Evolutionary conservation across 1,140 invertebrate genomes (phyloP).

Genomic region (Gonatopus flavifemur): DNA sequence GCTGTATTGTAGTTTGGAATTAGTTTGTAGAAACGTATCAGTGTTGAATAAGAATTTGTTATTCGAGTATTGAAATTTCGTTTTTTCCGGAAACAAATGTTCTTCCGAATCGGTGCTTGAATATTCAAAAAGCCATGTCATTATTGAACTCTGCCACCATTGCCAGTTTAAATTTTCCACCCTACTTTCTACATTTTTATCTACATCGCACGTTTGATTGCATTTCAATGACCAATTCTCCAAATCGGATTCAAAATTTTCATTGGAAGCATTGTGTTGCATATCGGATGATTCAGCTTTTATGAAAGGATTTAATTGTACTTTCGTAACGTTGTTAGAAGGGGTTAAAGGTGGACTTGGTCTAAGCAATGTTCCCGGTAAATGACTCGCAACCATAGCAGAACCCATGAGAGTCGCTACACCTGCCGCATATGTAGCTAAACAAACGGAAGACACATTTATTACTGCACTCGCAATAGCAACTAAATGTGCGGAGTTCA

Average conservation of each 20-base stretch:
- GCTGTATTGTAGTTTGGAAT: conserved; percentile 15
- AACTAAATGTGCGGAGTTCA: conserved; percentile 58
- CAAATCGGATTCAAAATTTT: conserved; percentile 12
- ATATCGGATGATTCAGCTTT: not conserved
- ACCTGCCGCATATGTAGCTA: conserved; percentile 72
- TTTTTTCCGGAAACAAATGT: conserved; percentile 6
- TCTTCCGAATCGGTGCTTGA: conserved; percentile 27
- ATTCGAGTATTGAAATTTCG: conserved; percentile 16
- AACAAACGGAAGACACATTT: conserved; percentile 66
- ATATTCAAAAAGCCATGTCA: conserved; percentile 54
- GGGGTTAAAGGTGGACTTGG: conserved; percentile 15
- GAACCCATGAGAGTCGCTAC: conserved; percentile 73
- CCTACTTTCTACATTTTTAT: not conserved
- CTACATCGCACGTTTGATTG: conserved; percentile 15
- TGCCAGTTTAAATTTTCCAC: conserved; percentile 39
- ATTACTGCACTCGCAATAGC: conserved; percentile 61
- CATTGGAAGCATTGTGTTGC: not conserved
- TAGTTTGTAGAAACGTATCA: conserved; percentile 4
- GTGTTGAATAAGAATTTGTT: conserved; percentile 14
- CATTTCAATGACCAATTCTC: conserved; percentile 1
- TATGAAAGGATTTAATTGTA: conserved; percentile 13
- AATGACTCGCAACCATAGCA: conserved; percentile 64
- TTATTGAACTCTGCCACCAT: conserved; percentile 56
- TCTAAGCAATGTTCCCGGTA: conserved; percentile 53
- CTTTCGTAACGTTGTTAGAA: conserved; percentile 1